Evolutionary conservation across 2,797 vertebrate species (phyloP).

Genomic region (Rhinella marina): DNA sequence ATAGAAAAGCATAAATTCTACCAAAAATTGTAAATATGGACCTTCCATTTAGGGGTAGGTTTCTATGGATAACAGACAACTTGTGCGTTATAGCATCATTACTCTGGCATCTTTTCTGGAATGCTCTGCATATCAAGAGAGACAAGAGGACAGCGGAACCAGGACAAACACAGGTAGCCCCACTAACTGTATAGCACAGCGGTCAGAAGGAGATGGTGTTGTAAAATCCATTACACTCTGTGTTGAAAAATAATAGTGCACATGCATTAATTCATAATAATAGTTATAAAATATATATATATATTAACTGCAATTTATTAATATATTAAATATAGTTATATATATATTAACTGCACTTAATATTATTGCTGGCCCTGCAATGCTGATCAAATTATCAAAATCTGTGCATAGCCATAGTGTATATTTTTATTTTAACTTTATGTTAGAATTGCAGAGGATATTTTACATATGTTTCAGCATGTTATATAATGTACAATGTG

Average conservation of each 20-base stretch:
- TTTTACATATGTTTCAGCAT: background rate
- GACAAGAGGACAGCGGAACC: conserved; percentile 70
- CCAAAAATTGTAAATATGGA: conserved; percentile 77
- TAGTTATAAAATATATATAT: too few species aligned
- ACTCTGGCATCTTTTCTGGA: conserved; percentile 85
- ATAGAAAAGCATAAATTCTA: conserved; percentile 41
- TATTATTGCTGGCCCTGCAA: too few species aligned
- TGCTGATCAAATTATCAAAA: background rate
- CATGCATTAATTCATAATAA: background rate
- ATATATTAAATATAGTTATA: too few species aligned
- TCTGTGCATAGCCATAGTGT: background rate
- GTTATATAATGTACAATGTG: background rate
- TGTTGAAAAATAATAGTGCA: background rate
- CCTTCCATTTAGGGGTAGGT: conserved; percentile 79
- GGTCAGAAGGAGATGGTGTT: background rate
- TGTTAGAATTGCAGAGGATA: background rate
- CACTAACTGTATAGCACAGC: conserved; percentile 42
- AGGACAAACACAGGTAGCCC: conserved; percentile 82
- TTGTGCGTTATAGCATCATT: conserved; percentile 85
- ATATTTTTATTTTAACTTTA: background rate
- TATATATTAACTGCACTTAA: too few species aligned
- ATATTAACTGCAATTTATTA: too few species aligned
- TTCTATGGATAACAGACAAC: conserved; percentile 84
- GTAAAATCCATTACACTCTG: background rate
- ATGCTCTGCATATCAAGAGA: conserved; percentile 77